Conservation (phyloP, 2,113 vertebrate genomes). For the Erinaceus europaeus region DNA sequence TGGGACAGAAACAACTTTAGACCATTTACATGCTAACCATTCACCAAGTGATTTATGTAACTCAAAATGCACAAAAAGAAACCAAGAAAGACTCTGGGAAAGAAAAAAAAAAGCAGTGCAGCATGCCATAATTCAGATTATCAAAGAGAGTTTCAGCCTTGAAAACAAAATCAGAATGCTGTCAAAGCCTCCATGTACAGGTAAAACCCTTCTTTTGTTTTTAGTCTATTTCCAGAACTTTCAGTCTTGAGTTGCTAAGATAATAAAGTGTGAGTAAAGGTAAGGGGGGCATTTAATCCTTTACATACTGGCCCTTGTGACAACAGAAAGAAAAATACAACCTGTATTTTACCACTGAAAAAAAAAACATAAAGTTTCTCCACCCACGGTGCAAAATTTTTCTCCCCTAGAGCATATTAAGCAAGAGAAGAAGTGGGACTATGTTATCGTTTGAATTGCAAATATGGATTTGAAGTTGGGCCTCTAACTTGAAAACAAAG, state of each 20-base stretch:
- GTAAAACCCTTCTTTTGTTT: not conserved
- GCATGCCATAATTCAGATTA: not conserved
- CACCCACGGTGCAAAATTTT: not conserved
- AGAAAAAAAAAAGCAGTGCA: not conserved
- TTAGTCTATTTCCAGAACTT: not conserved
- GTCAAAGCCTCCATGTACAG: not conserved
- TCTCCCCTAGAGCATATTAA: no score
- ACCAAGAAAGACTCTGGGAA: not conserved
- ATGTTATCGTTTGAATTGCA: constrained; percentile 38
- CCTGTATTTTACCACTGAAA: not conserved
- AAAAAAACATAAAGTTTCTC: not conserved
- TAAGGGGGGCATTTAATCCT: not conserved
- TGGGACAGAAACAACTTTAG: not conserved
- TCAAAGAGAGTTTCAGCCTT: not conserved
- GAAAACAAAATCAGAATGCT: constrained; percentile 18
- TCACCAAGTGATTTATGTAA: not conserved
- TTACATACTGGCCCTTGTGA: not conserved
- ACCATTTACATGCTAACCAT: not conserved
- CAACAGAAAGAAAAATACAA: not conserved
- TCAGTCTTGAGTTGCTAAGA: not conserved
- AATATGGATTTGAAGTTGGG: not conserved
- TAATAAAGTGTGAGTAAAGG: not conserved
- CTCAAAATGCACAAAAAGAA: not conserved
- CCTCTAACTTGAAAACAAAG: constrained; percentile 37
- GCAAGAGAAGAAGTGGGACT: no score